phyloP scores from a whole-genome alignment of 2,797 vertebrate genomes.

The Chaetophractus vellerosus region DNA sequence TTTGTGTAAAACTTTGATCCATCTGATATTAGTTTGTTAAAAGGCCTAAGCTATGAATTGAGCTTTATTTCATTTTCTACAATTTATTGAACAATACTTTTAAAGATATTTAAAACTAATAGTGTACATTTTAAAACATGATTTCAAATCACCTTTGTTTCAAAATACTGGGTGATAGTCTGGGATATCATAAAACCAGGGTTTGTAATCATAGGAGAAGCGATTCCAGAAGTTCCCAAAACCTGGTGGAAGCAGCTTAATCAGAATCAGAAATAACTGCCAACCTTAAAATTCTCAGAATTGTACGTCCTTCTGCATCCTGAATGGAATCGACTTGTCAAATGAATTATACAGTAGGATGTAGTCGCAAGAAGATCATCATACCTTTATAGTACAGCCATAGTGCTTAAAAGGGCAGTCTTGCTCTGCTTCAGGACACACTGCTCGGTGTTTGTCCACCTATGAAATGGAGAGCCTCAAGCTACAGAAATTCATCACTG shows the following conservation, averaged over 20 bases:
- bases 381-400: constrained; percentile 92
- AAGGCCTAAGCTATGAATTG: not conserved
- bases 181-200: not conserved
- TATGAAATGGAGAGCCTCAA: constrained; percentile 80
- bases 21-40: not conserved
- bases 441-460: constrained; percentile 89
- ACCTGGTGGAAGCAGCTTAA: not conserved
- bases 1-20: constrained; percentile 5
- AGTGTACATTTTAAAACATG: not conserved
- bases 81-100: not conserved
- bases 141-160: constrained; percentile 16
- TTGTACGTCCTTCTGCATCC: not conserved
- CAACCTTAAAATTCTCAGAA: not conserved
- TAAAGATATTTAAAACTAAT: not conserved
- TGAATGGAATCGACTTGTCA: not conserved
- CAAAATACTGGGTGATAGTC: not conserved
- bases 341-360: not conserved
- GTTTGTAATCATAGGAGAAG: not conserved
- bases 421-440: constrained; percentile 92
- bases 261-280: not conserved
- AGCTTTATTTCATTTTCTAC: not conserved
- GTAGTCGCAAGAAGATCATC: not conserved
- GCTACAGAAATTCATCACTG: constrained; percentile 30
- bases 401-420: constrained; percentile 93
- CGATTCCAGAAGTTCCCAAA: not conserved